Conservation (phyloP, 1,140 invertebrate genomes). For the Nasonia giraulti region DNA sequence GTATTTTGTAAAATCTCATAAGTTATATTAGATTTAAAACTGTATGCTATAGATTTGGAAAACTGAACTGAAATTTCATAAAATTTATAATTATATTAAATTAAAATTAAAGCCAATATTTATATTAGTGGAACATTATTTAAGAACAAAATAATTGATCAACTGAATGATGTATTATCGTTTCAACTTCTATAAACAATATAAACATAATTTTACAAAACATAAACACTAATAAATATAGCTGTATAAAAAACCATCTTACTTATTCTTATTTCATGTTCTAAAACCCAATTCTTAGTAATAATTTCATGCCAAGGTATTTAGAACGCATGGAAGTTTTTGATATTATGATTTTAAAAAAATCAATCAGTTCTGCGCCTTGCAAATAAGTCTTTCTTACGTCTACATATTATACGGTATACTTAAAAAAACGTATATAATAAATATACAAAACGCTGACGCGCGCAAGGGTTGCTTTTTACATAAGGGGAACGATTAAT, state of each 20-base stretch:
- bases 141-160: neutral
- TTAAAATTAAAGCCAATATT: neutral
- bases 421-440: constrained; percentile 49
- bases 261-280: constrained; percentile 45
- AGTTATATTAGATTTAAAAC: neutral
- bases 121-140: neutral
- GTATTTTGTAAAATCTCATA: constrained; percentile 24
- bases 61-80: constrained; percentile 12
- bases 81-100: neutral
- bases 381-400: constrained; percentile 46
- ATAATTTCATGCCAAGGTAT: constrained; percentile 20
- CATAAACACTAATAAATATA: constrained; percentile 14
- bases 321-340: constrained; percentile 41
- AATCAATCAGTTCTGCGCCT: constrained; percentile 52
- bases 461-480: constrained; percentile 40
- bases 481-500: constrained; percentile 32
- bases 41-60: neutral
- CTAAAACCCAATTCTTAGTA: constrained; percentile 42
- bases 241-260: constrained; percentile 16
- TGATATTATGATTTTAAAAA: constrained; percentile 48
- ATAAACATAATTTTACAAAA: constrained; percentile 17
- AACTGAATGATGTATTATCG: neutral
- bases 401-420: constrained; percentile 43
- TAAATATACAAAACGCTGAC: constrained; percentile 50
- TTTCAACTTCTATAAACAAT: neutral